Evolutionary conservation across 2,113 vertebrate genomes (phyloP).

Genomic region (Rallus limicola): DNA sequence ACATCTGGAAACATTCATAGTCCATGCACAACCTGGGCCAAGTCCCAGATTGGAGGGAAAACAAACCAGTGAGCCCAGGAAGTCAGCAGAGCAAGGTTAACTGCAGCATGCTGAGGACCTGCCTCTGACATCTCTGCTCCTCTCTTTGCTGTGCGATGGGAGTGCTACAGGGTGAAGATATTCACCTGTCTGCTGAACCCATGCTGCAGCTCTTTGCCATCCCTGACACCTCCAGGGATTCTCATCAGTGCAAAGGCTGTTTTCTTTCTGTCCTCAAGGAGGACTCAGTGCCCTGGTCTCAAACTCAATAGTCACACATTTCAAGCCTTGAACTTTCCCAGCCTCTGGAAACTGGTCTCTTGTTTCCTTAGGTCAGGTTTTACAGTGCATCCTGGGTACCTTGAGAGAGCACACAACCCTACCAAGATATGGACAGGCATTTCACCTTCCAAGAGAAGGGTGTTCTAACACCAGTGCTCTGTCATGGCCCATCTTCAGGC

Average conservation of each 20-base stretch:
- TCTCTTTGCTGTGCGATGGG: not conserved
- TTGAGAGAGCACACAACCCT: not conserved
- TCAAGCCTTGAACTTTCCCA: not conserved
- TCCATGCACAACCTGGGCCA: not conserved
- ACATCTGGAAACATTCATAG: slow-evolving; percentile 60
- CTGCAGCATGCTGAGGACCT: not conserved
- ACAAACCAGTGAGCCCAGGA: slow-evolving; percentile 19
- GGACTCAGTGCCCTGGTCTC: rapidly evolving
- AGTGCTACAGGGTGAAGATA: not conserved
- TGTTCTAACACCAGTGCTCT: not conserved
- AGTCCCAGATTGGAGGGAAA: slow-evolving; percentile 2
- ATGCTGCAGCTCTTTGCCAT: not conserved
- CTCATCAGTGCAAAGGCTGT: not conserved
- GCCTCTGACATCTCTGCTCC: not conserved
- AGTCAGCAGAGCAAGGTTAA: not conserved
- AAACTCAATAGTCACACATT: not conserved
- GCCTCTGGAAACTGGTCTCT: not conserved
- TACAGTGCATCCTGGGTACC: not conserved
- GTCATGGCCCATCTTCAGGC: not conserved
- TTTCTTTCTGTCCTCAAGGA: not conserved
- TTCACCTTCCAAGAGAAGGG: not conserved
- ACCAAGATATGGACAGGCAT: not conserved
- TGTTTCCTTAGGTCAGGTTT: not conserved
- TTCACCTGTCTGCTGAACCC: not conserved
- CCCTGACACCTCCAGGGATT: not conserved